These are phyloP conservation scores for Eunapius fragilis DNA, from an alignment of 37 sponge, comb jelly and placozoan species.

Conservation along the genomic window DNA sequence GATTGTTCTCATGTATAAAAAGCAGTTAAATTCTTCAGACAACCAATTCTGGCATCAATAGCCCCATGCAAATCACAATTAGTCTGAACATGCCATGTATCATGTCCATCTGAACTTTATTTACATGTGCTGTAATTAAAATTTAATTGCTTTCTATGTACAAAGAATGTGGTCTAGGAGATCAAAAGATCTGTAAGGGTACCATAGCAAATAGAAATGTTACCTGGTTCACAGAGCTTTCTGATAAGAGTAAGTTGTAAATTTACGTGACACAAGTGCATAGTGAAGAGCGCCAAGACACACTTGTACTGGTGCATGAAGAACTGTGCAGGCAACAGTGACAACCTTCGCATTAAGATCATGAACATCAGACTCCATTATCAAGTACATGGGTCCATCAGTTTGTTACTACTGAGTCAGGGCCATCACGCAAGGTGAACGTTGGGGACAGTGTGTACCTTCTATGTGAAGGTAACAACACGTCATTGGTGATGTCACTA, in stretches of 20 bases:
- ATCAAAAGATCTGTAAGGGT: constrained; percentile 11
- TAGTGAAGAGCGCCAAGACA: constrained; percentile 13
- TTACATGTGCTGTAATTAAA: not conserved
- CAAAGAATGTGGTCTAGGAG: constrained; percentile 12
- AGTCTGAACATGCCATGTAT: no score
- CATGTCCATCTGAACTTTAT: no score
- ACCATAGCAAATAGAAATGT: not conserved
- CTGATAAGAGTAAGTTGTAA: constrained; percentile 13
- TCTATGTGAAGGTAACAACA: no score
- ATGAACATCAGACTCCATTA: constrained; percentile 1
- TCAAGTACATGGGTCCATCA: not conserved
- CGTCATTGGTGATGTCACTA: no score
- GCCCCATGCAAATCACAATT: no score
- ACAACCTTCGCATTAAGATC: not conserved
- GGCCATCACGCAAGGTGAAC: not conserved
- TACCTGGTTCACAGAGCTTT: constrained; percentile 29
- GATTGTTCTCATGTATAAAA: no score
- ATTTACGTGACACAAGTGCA: no score
- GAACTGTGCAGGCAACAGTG: constrained; percentile 5
- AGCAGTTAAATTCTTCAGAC: no score
- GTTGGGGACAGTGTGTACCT: no score
- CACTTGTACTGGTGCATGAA: constrained; percentile 43
- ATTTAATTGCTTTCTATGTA: not conserved
- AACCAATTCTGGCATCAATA: no score
- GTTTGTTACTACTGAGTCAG: not conserved